Base-by-base conservation (phyloP, 2,113 vertebrate species). In the Nycticebus coucang region DNA sequence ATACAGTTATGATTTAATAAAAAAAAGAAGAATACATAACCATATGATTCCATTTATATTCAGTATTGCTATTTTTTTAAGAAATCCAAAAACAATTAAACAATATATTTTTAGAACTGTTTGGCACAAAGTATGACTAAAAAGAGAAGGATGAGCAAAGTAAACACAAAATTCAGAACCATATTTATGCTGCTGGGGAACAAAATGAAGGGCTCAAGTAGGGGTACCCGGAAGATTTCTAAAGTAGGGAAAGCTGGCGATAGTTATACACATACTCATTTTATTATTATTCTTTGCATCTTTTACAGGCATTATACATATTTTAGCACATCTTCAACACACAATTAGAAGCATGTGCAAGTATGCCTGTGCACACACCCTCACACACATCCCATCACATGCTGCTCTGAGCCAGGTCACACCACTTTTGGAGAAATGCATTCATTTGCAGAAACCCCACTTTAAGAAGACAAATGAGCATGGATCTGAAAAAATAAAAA, bases 101-200 rank as follows among this genome's bases (percentile, higher is more conserved):
- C 19, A 69, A 59, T 14, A 19, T 74, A 66, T 68, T 79, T 94
- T 89, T 87, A 60, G 94, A 93, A 26, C 10, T 30, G 28, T 35
- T 78, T 77, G 12, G n/a, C 24, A 35, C 64, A 10, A 79, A 26
- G 41, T 57, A 60, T 28, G 28, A 59, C 22, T 62, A 57, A 50
- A 68, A 89, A 90, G 71, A 97, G 68, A 91, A 69, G 28, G 24
- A 60, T 30, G 15, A 28, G 18, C 19, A 89, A 91, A 85, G 35
- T 37, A 85, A 82, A 68, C 33, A 69, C 14, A 33, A 64, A 71
- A 89, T 89, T 86, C 17, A 35, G 17, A 95, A 55, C 17, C 50
- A n/a, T 62, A 4, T 9, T 64, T 86, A 33, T 3, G 22, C 30
- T 60, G 12, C 14, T n/a, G 24, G n/a, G 37, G 3, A 75, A 62